phyloP scores from a whole-genome alignment of 1,140 invertebrate genomes.

The Chironomus tepperi region DNA sequence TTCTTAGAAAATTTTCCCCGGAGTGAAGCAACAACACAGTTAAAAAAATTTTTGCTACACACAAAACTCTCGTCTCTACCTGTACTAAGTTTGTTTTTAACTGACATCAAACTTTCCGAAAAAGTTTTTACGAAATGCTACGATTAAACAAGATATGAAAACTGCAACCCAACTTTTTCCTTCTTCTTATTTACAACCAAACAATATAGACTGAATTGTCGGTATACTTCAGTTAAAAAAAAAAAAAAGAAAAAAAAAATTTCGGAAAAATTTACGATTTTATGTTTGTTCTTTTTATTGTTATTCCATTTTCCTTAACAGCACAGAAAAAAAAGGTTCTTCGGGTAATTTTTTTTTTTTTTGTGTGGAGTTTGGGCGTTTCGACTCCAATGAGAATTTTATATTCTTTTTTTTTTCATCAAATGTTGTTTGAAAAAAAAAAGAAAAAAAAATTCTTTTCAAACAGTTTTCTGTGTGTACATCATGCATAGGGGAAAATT shows the following conservation, averaged over 20 bases:
- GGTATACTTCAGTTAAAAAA: not conserved
- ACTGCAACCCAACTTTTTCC: conserved; percentile 20
- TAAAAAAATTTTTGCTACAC: conserved; percentile 22
- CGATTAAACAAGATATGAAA: conserved; percentile 24
- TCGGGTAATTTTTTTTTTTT: not conserved
- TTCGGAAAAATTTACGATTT: conserved; percentile 21
- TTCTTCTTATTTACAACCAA: conserved; percentile 22
- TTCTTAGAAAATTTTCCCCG: conserved; percentile 24
- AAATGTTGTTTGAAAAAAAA: not conserved
- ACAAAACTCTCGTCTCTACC: conserved; percentile 23
- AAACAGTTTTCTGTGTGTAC: not conserved
- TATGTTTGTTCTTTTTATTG: not conserved
- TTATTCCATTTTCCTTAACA: conserved; percentile 14
- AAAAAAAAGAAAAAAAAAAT: not conserved
- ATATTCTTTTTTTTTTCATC: not conserved
- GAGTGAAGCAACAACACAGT: conserved; percentile 22
- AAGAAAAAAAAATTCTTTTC: not conserved
- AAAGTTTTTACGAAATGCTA: conserved; percentile 22
- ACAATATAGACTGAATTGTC: not conserved
- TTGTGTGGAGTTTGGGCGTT: conserved; percentile 21
- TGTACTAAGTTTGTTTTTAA: conserved; percentile 24
- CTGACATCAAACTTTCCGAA: conserved; percentile 22
- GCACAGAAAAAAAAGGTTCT: conserved; percentile 7
- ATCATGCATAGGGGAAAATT: not conserved
- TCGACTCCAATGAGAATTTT: conserved; percentile 21